Percentiles rank a stretch among this genome's conserved stretches.
These are phyloP conservation scores for Apogon talboti DNA, from an alignment of 2,797 vertebrate genomes.

Conservation along the genomic window DNA sequence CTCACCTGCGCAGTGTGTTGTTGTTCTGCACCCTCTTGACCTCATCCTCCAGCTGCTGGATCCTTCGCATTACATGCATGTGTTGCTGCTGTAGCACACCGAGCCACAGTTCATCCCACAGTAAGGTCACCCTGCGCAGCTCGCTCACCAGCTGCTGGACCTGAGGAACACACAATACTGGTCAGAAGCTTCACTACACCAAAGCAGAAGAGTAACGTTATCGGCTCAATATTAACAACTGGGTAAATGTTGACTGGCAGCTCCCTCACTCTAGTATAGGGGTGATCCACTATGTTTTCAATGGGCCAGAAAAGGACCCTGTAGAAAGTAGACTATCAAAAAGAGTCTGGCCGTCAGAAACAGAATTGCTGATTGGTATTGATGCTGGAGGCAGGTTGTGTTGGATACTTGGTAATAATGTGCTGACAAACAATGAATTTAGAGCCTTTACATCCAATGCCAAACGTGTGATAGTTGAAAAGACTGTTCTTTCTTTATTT, in stretches of 20 bases:
- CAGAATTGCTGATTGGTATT: no score
- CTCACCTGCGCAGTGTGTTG: conserved; percentile 76
- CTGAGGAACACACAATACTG: conserved; percentile 69
- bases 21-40: conserved; percentile 94
- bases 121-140: conserved; percentile 94
- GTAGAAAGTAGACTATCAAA: no score
- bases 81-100: conserved; percentile 97
- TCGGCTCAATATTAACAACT: not conserved
- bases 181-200: not conserved
- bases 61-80: conserved; percentile 94
- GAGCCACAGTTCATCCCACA: conserved; percentile 98
- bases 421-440: no score
- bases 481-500: no score
- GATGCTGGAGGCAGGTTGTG: no score
- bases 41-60: conserved; percentile 97
- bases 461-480: no score
- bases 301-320: no score
- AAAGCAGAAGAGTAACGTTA: not conserved
- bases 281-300: not conserved
- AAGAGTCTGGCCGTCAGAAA: no score
- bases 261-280: no score
- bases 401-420: no score
- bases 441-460: no score
- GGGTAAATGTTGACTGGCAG: no score
- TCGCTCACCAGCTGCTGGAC: conserved; percentile 98